These are phyloP conservation scores for Ormyrus nitidulus DNA, from an alignment of 2,888 invertebrate genomes.

Conservation along the genomic window DNA sequence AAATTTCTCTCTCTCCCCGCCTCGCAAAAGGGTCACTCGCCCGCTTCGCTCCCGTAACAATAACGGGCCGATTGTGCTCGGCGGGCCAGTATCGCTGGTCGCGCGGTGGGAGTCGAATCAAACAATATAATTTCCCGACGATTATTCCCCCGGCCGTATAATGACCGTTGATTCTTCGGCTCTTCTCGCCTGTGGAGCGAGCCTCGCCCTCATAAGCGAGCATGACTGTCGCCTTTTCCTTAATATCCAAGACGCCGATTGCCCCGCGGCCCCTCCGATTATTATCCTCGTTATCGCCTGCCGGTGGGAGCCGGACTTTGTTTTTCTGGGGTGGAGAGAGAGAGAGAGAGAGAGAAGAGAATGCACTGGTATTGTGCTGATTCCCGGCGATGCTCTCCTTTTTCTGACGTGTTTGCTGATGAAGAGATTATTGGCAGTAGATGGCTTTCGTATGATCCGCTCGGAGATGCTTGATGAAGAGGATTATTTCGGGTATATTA, in stretches of 20 bases:
- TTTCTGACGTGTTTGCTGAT: background rate
- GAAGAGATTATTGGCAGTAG: background rate
- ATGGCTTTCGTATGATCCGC: too few relatives aligned
- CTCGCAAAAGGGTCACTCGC: too few relatives aligned
- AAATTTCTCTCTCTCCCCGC: background rate
- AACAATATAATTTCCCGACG: slow-evolving; percentile 68
- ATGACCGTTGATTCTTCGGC: slow-evolving; percentile 62
- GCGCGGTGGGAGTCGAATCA: slow-evolving; percentile 40
- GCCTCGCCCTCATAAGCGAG: slow-evolving; percentile 64
- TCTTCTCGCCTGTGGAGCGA: slow-evolving; percentile 57
- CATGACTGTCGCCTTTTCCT: slow-evolving; percentile 65
- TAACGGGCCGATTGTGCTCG: background rate
- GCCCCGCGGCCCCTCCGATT: slow-evolving; percentile 29
- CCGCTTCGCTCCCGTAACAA: too few relatives aligned
- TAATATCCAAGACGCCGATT: slow-evolving; percentile 36
- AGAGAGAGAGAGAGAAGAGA: background rate
- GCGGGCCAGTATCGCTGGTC: background rate
- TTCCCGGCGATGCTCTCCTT: background rate
- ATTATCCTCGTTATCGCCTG: slow-evolving; percentile 39
- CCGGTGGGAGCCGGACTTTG: slow-evolving; percentile 33
- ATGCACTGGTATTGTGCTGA: background rate
- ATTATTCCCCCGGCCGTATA: slow-evolving; percentile 64
- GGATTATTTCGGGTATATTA: too few relatives aligned
- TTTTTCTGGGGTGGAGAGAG: slow-evolving; percentile 14
- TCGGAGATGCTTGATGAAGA: too few relatives aligned